These are phyloP conservation scores for Eupithecia dodoneata DNA, from an alignment of 2,888 invertebrate genomes.

Conservation along the genomic window DNA sequence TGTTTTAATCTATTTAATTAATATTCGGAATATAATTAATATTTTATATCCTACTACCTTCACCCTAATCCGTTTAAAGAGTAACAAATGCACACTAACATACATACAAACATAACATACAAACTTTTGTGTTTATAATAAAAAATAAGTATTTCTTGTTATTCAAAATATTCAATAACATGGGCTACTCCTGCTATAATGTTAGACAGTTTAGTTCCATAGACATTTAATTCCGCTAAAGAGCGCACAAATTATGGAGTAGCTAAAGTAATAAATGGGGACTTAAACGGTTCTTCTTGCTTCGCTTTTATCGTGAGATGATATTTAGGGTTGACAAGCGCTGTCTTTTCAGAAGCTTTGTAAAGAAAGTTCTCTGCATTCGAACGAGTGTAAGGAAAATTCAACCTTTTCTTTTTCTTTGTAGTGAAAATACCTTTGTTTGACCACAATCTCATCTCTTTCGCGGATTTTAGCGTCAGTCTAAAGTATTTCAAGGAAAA, in stretches of 20 bases:
- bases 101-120: too few relatives aligned
- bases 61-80: too few relatives aligned
- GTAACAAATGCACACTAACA: too few relatives aligned
- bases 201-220: background rate
- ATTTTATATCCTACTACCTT: too few relatives aligned
- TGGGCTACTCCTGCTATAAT: background rate
- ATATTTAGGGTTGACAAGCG: slow-evolving; percentile 50
- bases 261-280: slow-evolving; percentile 56
- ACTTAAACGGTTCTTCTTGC: slow-evolving; percentile 60
- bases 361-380: background rate
- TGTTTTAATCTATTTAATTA: too few relatives aligned
- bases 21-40: too few relatives aligned
- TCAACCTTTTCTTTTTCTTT: background rate
- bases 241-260: slow-evolving; percentile 53
- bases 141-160: too few relatives aligned
- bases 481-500: background rate
- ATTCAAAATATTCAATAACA: background rate
- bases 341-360: background rate
- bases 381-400: background rate
- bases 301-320: slow-evolving; percentile 52
- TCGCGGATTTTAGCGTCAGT: background rate
- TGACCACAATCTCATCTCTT: background rate
- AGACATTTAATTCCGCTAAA: slow-evolving; percentile 41
- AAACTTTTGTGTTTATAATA: too few relatives aligned
- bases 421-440: too few relatives aligned